Evolutionary conservation across 2,113 vertebrate species (phyloP).

Genomic region (Xiphorhynchus elegans): DNA sequence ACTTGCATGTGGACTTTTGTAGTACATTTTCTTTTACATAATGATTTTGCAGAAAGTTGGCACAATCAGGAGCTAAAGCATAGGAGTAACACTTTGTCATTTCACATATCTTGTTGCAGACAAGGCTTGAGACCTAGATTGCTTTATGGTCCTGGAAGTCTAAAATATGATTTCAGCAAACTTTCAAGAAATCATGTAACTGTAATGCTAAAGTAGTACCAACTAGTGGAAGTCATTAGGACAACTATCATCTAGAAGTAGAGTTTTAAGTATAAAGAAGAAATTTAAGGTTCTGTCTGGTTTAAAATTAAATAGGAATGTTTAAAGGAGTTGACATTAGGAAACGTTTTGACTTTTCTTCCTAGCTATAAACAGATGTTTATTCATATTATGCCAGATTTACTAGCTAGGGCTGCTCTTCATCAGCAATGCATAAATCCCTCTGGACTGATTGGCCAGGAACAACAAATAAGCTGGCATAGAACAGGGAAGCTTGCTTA

Average conservation of each 20-base stretch:
- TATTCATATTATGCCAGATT: constrained; percentile 34
- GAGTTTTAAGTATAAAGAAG: not conserved
- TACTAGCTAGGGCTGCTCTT: constrained; percentile 39
- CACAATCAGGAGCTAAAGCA: not conserved
- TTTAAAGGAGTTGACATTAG: not conserved
- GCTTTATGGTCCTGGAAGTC: not conserved
- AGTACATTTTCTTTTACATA: not conserved
- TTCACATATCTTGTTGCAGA: not conserved
- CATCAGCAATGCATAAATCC: constrained; percentile 39
- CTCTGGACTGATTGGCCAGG: constrained; percentile 1
- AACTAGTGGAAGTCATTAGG: not conserved
- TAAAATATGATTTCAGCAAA: not conserved
- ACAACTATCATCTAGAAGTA: not conserved
- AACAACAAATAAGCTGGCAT: not conserved
- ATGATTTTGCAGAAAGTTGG: not conserved
- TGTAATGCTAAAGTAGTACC: not conserved
- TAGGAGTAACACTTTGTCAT: not conserved
- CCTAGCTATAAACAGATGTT: constrained; percentile 37
- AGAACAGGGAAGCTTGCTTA: not conserved
- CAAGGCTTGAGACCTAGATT: not conserved
- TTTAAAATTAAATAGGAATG: constrained; percentile 1
- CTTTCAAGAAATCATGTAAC: not conserved
- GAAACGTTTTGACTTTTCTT: constrained; percentile 29
- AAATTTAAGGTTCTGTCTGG: not conserved
- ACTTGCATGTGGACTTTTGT: not conserved